Evolutionary conservation across 2,888 invertebrate genomes (phyloP), one percentile per base, ranked within the genome.

Genomic region (Drosophila eohydei): DNA sequence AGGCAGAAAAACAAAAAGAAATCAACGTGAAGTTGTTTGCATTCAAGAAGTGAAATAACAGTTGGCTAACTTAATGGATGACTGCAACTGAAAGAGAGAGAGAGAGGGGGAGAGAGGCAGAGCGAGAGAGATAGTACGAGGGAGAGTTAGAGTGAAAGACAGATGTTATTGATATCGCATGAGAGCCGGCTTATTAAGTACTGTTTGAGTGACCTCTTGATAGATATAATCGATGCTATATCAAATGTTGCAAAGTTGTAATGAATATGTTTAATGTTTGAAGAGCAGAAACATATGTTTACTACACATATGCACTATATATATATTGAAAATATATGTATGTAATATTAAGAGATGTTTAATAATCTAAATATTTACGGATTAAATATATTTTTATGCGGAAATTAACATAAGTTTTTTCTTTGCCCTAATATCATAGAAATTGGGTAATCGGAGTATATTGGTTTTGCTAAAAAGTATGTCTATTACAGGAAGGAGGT

Each of bases 41-140:
- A 16, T 38, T 38, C 46, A 21, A 30, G 48, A 3, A 48, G 21
- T 38, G 30, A 30, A 58, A 48, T 40, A 58, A 21, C 58, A 48
- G 38, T 26, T 58, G 44, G 57, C 44, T 21, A 34, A 34, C 28
- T 44, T 41, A 43, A 41, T 52, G 34, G 16, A 16, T 34, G 21
- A 36, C 2, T 36, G 40, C 38, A 57, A n/a, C n/a, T 26, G 11
- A 6, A 28, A 8, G 12, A 32, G 16, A 7, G 11, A 28, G 2
- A 5, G n/a, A 9, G 9, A n/a, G 14, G 26, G 36, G 2, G 9
- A 52, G 38, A 26, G 26, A 38, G 6, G 6, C 7, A 26, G 6
- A 40, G 5, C 28, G 26, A 1, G 40, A 30, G 38, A 54, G n/a
- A 7, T 26, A 14, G n/a, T 2, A 4, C 9, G 26, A 12, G 4